Percentiles rank a stretch among this genome's conserved stretches.
Conservation (phyloP, 2,113 vertebrate genomes). For the Tachuris rubrigastra region DNA sequence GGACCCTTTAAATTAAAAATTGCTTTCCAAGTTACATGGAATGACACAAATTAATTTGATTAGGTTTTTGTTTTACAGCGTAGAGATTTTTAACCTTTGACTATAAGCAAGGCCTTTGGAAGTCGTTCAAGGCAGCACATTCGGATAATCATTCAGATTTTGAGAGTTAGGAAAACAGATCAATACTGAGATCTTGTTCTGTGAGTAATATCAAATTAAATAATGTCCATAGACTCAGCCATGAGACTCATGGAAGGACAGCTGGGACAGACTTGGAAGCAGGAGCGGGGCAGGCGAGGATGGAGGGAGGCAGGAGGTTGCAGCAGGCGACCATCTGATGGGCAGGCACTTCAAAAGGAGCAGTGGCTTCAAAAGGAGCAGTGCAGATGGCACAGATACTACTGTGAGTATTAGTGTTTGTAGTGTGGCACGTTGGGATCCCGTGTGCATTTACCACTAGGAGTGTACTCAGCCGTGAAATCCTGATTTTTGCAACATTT, state of each 20-base stretch:
- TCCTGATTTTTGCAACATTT: not conserved
- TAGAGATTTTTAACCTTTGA: not conserved
- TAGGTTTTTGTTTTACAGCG: not conserved
- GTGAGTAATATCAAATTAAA: not conserved
- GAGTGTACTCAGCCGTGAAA: not conserved
- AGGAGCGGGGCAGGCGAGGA: not conserved
- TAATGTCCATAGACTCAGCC: not conserved
- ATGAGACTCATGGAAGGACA: not conserved
- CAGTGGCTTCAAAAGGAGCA: not conserved
- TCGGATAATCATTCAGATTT: not conserved
- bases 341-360: not conserved
- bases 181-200: not conserved
- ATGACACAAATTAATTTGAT: not conserved
- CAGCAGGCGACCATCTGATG: not conserved
- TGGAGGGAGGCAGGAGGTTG: not conserved
- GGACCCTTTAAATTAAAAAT: not conserved
- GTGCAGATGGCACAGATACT: not conserved
- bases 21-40: not conserved
- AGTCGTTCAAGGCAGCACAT: not conserved
- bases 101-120: not conserved
- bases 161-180: not conserved
- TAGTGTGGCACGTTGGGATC: fast-evolving
- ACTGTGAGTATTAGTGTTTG: not conserved
- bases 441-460: not conserved
- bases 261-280: not conserved